Evolutionary conservation across 1,140 invertebrate genomes (phyloP).

Genomic region (Phortica variegata): DNA sequence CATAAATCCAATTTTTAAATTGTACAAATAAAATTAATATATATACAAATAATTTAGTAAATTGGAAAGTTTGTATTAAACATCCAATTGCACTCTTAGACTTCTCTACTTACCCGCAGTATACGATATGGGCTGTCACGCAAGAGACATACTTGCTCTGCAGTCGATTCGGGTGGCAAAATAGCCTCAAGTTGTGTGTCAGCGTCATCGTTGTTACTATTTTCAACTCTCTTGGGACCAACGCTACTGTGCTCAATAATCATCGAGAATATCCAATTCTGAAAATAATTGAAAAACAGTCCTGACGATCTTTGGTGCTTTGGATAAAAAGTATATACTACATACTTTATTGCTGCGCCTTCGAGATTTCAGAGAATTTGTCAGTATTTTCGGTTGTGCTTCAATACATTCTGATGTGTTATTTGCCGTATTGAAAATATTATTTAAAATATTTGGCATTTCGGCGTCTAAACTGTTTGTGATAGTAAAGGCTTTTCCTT

Average conservation of each 20-base stretch:
- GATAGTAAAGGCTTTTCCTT: slow-evolving; percentile 29
- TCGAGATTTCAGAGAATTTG: slow-evolving; percentile 22
- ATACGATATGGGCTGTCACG: slow-evolving; percentile 68
- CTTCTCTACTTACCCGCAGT: slow-evolving; percentile 64
- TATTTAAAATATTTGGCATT: slow-evolving; percentile 49
- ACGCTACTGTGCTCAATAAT: slow-evolving; percentile 43
- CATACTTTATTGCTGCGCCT: slow-evolving; percentile 38
- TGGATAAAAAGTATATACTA: not conserved
- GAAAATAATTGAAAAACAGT: not conserved
- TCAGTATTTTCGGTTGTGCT: slow-evolving; percentile 35
- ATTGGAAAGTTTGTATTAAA: no score
- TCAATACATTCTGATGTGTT: slow-evolving; percentile 48
- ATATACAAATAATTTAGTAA: no score
- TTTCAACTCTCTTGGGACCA: slow-evolving; percentile 37
- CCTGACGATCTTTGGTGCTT: not conserved
- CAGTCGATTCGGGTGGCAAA: slow-evolving; percentile 44
- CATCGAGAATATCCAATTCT: slow-evolving; percentile 55
- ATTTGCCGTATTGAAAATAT: slow-evolving; percentile 29
- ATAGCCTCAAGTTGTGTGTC: slow-evolving; percentile 59
- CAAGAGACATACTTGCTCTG: slow-evolving; percentile 62
- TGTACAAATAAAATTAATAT: no score
- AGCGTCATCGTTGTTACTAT: slow-evolving; percentile 35
- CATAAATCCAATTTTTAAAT: no score
- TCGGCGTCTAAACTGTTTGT: slow-evolving; percentile 20
- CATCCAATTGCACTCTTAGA: no score